phyloP scores from a whole-genome alignment of 2,888 invertebrate species.

The Psococerastis gibbosa region DNA sequence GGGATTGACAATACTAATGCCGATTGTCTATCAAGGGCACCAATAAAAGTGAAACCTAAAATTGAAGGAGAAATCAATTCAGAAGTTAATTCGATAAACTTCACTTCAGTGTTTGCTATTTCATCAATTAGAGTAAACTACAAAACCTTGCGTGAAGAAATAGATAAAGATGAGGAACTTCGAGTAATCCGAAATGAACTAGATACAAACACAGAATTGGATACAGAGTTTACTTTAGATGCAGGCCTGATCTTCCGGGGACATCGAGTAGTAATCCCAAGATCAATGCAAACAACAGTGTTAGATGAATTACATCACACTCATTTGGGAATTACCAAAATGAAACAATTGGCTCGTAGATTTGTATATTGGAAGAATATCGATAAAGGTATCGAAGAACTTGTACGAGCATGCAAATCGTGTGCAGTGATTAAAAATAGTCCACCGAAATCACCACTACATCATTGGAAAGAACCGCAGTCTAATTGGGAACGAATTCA shows the following conservation, averaged over 20 bases:
- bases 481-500: conserved; percentile 19
- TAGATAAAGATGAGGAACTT: background rate
- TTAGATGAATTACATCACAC: conserved; percentile 19
- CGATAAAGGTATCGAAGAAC: conserved; percentile 18
- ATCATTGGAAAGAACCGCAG: conserved; percentile 19
- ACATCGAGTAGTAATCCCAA: conserved; percentile 15
- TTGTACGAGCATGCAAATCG: conserved; percentile 17
- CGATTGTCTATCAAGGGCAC: conserved; percentile 14
- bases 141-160: too few relatives aligned
- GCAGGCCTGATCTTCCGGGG: conserved; percentile 11
- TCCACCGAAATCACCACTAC: conserved; percentile 18
- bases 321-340: conserved; percentile 19
- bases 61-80: too few relatives aligned
- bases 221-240: background rate
- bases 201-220: background rate
- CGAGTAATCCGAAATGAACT: background rate
- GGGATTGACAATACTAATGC: conserved; percentile 15
- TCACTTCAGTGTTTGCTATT: background rate
- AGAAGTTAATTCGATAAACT: background rate
- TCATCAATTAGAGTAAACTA: too few relatives aligned
- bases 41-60: too few relatives aligned
- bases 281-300: conserved; percentile 12
- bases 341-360: conserved; percentile 19
- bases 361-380: conserved; percentile 20
- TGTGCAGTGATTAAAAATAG: conserved; percentile 17